These are phyloP conservation scores for Hetaerina titia DNA, from an alignment of 2,888 invertebrate species.

Conservation along the genomic window DNA sequence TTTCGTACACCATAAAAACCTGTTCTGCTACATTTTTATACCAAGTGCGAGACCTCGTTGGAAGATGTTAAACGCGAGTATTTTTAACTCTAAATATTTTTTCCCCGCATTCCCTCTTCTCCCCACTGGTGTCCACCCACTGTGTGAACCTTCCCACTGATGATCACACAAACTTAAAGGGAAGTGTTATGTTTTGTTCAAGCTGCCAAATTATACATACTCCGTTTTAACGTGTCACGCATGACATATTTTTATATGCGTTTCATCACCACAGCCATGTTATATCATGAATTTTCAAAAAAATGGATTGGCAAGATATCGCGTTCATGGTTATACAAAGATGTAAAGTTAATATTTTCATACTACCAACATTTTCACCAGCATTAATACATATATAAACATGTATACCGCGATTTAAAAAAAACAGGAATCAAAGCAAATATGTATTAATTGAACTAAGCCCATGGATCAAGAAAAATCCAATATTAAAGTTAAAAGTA, in stretches of 20 bases:
- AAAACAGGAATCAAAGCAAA: too few species aligned
- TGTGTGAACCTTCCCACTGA: not conserved
- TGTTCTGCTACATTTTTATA: slow-evolving; percentile 65
- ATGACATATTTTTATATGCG: not conserved
- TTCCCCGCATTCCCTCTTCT: slow-evolving; percentile 17
- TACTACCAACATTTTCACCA: too few species aligned
- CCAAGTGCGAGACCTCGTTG: slow-evolving; percentile 61
- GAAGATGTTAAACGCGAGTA: slow-evolving; percentile 58
- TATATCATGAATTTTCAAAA: too few species aligned
- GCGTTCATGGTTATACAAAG: too few species aligned
- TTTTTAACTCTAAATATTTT: slow-evolving; percentile 60
- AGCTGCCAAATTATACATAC: not conserved
- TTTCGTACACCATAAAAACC: slow-evolving; percentile 66
- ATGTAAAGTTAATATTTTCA: too few species aligned
- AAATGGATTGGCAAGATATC: too few species aligned
- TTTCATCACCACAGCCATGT: not conserved
- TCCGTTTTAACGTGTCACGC: not conserved
- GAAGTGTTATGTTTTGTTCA: not conserved
- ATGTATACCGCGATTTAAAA: too few species aligned
- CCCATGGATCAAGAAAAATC: too few species aligned
- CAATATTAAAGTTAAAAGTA: too few species aligned
- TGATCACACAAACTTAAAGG: slow-evolving; percentile 37
- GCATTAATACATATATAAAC: too few species aligned
- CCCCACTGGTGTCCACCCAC: not conserved
- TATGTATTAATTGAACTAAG: too few species aligned